Conservation (phyloP, 2,113 vertebrate species). For the Galbula dea region DNA sequence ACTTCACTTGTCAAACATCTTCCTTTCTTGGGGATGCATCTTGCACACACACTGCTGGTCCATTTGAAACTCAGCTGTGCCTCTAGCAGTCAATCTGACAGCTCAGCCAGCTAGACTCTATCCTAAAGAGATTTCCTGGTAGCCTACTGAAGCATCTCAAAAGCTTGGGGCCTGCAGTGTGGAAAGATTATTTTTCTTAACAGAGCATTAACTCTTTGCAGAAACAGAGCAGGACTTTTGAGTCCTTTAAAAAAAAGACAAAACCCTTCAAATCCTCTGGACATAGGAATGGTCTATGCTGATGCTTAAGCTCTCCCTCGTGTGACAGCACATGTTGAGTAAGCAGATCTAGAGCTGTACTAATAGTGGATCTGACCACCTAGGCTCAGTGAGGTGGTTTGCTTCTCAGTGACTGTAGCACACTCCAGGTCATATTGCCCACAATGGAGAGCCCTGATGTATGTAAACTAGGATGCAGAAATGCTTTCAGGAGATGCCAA, state of each 20-base stretch:
- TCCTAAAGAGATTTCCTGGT: conserved; percentile 22
- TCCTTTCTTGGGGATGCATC: neutral
- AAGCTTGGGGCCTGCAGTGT: neutral
- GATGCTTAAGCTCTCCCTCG: neutral
- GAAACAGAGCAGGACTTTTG: neutral
- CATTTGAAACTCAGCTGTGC: conserved; percentile 17
- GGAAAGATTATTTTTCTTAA: neutral
- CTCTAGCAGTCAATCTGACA: conserved; percentile 54
- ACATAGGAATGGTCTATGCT: neutral
- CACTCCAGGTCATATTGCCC: neutral
- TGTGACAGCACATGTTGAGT: neutral
- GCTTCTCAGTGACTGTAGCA: neutral
- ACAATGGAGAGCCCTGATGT: neutral
- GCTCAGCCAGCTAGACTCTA: neutral
- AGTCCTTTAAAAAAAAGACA: neutral
- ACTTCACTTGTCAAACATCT: conserved; percentile 48
- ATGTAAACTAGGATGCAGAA: neutral
- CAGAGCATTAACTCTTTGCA: neutral
- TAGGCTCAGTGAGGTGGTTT: neutral
- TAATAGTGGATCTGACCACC: neutral
- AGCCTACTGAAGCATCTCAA: neutral
- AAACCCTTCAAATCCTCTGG: rapidly evolving
- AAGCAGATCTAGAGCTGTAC: neutral
- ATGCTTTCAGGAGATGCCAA: neutral
- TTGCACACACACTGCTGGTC: neutral